Evolutionary conservation across 2,797 vertebrate species (phyloP), one percentile per base, ranked within the genome.

Genomic region (Siniperca obscura): DNA sequence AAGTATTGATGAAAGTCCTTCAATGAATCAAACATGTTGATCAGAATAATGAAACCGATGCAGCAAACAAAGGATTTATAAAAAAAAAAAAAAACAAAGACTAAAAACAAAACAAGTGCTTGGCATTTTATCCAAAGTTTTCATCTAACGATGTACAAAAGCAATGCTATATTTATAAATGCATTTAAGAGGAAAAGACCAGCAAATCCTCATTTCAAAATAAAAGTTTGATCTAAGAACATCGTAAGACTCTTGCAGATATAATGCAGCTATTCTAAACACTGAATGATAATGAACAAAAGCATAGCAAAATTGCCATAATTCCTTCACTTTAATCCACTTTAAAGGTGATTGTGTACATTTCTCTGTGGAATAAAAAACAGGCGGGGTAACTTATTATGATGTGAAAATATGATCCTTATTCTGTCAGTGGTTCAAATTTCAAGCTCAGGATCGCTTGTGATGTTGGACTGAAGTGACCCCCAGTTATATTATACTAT

Each of bases 191-290:
- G 94, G 93, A 94, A 81, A 80, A 93, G 93, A 84, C 96, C 96
- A 92, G 96, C 95, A 86, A 66, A 91, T 93, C 95, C 94, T 82
- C 90, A 77, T 52, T 88, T 73, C 42, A 86, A 67, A 89, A 88
- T 84, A 85, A 80, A 85, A 60, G 66, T 4, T 67, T 70, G 6
- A 86, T 72, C 50, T 72, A 52, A 72, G 34, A 85, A 83, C 81
- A 84, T 71, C 81, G 87, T 75, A 74, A 17, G 73, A 77, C n/a
- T 78, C 52, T 67, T 78, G 60, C 13, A 68, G 78, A 57, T 61
- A 50, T 60, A 73, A 77, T 44, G 36, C 66, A 81, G 75, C 50
- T 46, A 44, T 59, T n/a, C 48, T 74, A 68, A 78, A 81, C 53
- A 59, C 5, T 6, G 7, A 80, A 42, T 11, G 5, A 48, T 50